Conservation (phyloP, 2,888 invertebrate genomes). For the Chymomyza caudatula region DNA sequence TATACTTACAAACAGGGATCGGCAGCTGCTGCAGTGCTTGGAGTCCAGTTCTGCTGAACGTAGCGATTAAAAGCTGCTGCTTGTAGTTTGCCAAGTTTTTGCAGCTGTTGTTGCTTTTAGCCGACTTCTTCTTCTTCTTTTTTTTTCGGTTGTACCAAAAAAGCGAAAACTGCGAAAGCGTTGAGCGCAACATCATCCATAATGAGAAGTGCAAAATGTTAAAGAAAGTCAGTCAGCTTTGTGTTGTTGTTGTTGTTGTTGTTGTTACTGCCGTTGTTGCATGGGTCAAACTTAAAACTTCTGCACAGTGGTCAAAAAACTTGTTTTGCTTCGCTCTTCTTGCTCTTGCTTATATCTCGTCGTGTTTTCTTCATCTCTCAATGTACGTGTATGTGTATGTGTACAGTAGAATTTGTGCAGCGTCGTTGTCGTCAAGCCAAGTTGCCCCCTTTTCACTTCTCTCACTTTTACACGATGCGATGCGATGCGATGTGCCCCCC, state of each 20-base stretch:
- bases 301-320: slow-evolving; percentile 52
- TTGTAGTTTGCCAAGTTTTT: no score
- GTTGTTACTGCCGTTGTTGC: not conserved
- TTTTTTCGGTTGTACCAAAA: not conserved
- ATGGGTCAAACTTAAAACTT: slow-evolving; percentile 53
- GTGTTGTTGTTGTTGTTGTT: slow-evolving; percentile 8
- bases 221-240: slow-evolving; percentile 62
- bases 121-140: not conserved
- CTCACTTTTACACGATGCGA: slow-evolving; percentile 8
- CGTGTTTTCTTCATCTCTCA: not conserved
- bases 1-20: no score
- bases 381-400: slow-evolving; percentile 11
- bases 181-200: slow-evolving; percentile 1
- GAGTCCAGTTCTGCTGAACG: no score
- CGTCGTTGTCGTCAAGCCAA: slow-evolving; percentile 11
- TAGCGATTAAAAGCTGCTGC: no score
- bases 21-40: no score
- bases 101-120: not conserved
- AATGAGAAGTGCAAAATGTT: slow-evolving; percentile 43
- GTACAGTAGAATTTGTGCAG: not conserved
- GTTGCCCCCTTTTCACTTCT: slow-evolving; percentile 18
- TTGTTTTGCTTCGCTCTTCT: slow-evolving; percentile 40
- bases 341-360: slow-evolving; percentile 15
- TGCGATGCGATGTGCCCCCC: slow-evolving; percentile 31
- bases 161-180: slow-evolving; percentile 46